Conservation (phyloP, 2,113 vertebrate genomes). For the Pedetes capensis region DNA sequence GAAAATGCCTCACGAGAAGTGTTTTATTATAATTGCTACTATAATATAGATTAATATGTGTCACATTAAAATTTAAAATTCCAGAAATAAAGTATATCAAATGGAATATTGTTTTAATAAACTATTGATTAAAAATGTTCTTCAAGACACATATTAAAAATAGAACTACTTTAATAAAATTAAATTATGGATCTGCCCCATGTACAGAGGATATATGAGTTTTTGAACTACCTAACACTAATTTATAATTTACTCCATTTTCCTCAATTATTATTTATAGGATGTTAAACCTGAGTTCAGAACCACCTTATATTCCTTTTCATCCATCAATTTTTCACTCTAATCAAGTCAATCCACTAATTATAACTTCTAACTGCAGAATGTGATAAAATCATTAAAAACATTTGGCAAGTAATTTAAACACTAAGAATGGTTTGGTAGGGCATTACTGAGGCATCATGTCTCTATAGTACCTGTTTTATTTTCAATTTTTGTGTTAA, state of each 20-base stretch:
- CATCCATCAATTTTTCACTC: neutral
- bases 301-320: neutral
- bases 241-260: neutral
- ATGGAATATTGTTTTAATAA: slow-evolving; percentile 70
- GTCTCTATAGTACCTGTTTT: neutral
- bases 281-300: neutral
- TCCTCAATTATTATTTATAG: neutral
- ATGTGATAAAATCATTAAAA: neutral
- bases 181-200: slow-evolving; percentile 47
- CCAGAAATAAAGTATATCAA: slow-evolving; percentile 51
- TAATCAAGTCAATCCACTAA: neutral
- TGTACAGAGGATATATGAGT: neutral
- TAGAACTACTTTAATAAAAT: slow-evolving; percentile 43
- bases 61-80: slow-evolving; percentile 72
- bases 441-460: neutral
- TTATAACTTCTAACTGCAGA: neutral
- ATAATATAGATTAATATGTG: slow-evolving; percentile 60
- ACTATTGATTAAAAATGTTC: slow-evolving; percentile 65
- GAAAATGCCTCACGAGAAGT: neutral
- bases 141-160: slow-evolving; percentile 59
- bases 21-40: slow-evolving; percentile 37
- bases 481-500: neutral
- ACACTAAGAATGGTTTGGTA: neutral
- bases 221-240: neutral
- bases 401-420: neutral